A percentile compares a stretch with the other conserved stretches of the same genome.
Evolutionary conservation across 2,797 vertebrate species (phyloP).

Genomic region (Loriculus beryllinus): DNA sequence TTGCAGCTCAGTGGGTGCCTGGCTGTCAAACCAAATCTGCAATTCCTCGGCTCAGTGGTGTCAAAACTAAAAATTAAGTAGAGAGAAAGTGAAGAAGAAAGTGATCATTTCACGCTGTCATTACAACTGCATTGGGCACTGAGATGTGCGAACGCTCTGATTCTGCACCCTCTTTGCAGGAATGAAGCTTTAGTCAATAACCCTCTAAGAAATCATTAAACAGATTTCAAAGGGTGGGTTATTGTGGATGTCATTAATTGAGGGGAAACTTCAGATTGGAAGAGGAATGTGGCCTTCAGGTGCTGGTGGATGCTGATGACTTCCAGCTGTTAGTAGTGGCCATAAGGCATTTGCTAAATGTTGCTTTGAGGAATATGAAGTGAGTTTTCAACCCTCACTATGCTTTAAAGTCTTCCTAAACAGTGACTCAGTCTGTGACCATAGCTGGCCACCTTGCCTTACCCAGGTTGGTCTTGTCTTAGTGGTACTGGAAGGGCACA

Average conservation of each 20-base stretch:
- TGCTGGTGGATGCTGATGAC: background rate
- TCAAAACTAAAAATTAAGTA: background rate
- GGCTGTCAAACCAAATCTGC: background rate
- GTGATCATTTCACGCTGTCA: background rate
- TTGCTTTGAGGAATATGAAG: background rate
- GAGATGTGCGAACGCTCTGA: background rate
- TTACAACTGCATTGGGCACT: rapidly evolving
- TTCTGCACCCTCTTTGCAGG: background rate
- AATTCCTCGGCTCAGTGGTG: background rate
- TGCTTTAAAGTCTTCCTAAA: background rate
- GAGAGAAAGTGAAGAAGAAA: background rate
- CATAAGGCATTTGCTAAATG: background rate
- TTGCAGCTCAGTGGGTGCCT: background rate
- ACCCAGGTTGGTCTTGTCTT: background rate
- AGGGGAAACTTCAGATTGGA: background rate
- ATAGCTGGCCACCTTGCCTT: background rate
- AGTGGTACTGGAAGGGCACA: background rate
- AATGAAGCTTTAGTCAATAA: background rate
- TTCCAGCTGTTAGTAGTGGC: background rate
- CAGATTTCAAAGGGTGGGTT: background rate
- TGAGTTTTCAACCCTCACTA: background rate
- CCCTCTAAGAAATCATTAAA: background rate
- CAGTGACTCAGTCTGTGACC: background rate
- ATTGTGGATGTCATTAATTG: background rate
- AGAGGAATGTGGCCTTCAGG: background rate